Percentiles rank a stretch among this genome's conserved stretches.
Conservation (phyloP, 2,888 invertebrate species). For the Anticlea derivata region DNA sequence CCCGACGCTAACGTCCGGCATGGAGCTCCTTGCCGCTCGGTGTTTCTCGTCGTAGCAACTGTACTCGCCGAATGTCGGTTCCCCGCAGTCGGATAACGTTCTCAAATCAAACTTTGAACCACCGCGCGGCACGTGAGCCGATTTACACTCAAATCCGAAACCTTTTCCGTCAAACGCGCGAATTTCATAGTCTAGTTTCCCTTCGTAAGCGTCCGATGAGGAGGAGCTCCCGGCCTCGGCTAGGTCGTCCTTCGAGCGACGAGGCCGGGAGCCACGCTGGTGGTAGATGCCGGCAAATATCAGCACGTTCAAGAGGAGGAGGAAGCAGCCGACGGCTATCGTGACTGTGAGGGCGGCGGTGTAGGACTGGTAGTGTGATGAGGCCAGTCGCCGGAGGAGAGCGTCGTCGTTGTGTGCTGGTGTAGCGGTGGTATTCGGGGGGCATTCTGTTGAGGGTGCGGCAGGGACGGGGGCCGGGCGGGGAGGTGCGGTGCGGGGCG, state of each 20-base stretch:
- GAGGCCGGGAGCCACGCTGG: constrained; percentile 89
- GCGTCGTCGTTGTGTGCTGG: constrained; percentile 86
- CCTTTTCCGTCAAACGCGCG: constrained; percentile 81
- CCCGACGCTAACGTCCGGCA: constrained; percentile 85
- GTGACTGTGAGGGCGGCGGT: constrained; percentile 95
- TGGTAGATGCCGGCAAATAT: constrained; percentile 96
- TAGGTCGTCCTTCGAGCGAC: constrained; percentile 90
- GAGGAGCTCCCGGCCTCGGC: constrained; percentile 89
- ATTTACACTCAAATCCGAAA: constrained; percentile 83
- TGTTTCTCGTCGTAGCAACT: constrained; percentile 87
- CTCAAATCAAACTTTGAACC: constrained; percentile 78
- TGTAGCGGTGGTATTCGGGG: constrained; percentile 83
- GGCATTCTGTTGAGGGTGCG: constrained; percentile 88
- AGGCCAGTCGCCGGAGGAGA: constrained; percentile 89
- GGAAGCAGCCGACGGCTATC: constrained; percentile 93
- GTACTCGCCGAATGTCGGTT: constrained; percentile 85
- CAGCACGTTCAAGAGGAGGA: constrained; percentile 90
- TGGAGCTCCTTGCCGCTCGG: constrained; percentile 82
- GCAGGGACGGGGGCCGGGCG: constrained; percentile 68
- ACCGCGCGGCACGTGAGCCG: constrained; percentile 79
- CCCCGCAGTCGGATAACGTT: constrained; percentile 80
- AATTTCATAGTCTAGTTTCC: constrained; percentile 81
- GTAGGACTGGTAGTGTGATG: constrained; percentile 93
- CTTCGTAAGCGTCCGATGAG: constrained; percentile 85
- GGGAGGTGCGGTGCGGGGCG: constrained; percentile 74